A percentile compares a stretch with the other conserved stretches of the same genome.
phyloP scores from a whole-genome alignment of 2,888 invertebrate species.

The Nephrotoma flavescens region DNA sequence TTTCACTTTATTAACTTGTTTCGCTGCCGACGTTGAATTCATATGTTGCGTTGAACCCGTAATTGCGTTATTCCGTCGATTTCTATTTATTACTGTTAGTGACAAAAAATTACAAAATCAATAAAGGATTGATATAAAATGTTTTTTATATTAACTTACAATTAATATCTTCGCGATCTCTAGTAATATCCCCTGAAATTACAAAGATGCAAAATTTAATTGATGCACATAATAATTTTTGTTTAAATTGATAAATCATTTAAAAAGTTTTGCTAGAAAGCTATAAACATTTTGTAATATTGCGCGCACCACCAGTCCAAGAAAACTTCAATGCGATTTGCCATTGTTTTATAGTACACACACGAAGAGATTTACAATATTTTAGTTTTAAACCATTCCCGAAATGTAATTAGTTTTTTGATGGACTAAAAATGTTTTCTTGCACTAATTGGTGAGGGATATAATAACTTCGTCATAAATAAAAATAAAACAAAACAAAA shows the following conservation, averaged over 20 bases:
- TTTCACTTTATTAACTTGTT: conserved; percentile 82
- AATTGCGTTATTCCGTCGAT: conserved; percentile 39
- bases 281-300: not conserved
- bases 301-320: not conserved
- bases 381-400: too few species aligned
- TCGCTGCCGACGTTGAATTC: conserved; percentile 56
- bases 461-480: not conserved
- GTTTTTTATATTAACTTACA: conserved; percentile 40
- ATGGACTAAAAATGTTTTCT: not conserved
- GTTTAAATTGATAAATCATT: not conserved
- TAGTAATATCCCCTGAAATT: conserved; percentile 57
- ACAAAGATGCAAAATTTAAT: conserved; percentile 8
- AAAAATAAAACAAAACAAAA: not conserved
- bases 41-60: conserved; percentile 31
- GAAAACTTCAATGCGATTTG: not conserved
- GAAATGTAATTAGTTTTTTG: too few species aligned
- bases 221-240: not conserved
- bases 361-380: not conserved
- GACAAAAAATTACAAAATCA: conserved; percentile 6
- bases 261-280: not conserved
- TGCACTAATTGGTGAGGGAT: not conserved
- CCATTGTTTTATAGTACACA: not conserved
- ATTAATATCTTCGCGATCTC: conserved; percentile 58
- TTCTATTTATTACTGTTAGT: conserved; percentile 58
- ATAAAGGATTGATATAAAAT: not conserved